Conservation (phyloP, 53 echinoderm and acorn worm genomes). For the Mesocentrotus franciscanus region DNA sequence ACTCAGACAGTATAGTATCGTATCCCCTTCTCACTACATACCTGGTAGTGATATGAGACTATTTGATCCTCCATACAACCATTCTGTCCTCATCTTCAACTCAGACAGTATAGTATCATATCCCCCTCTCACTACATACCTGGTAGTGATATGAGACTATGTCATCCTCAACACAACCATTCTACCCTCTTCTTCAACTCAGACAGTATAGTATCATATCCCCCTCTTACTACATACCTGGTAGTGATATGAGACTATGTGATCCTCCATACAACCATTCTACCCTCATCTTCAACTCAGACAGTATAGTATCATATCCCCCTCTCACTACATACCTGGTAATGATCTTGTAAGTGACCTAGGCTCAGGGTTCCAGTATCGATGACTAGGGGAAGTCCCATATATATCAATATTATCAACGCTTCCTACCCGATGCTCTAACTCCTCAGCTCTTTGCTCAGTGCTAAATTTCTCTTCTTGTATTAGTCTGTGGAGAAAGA, state of each 20-base stretch:
- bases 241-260: background rate
- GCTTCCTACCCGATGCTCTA: slow-evolving; percentile 95
- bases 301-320: too few species aligned
- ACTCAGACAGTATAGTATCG: too few species aligned
- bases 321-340: slow-evolving; percentile 66
- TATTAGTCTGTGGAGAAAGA: slow-evolving; percentile 74
- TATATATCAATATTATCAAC: slow-evolving; percentile 97
- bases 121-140: background rate
- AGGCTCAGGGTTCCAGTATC: slow-evolving; percentile 87
- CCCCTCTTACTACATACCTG: background rate
- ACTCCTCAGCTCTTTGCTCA: slow-evolving; percentile 92
- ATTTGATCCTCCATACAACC: too few species aligned
- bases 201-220: too few species aligned
- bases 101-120: too few species aligned
- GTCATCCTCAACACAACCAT: too few species aligned
- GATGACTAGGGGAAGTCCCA: slow-evolving; percentile 73
- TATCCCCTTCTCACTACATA: background rate
- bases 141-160: background rate
- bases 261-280: too few species aligned
- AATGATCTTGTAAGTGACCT: slow-evolving; percentile 87
- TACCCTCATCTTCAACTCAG: too few species aligned
- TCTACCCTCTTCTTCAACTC: too few species aligned
- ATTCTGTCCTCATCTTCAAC: too few species aligned
- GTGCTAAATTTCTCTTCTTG: slow-evolving; percentile 98
- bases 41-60: background rate